These are phyloP conservation scores for Tethea ocularis DNA, from an alignment of 2,888 invertebrate genomes.

Conservation along the genomic window DNA sequence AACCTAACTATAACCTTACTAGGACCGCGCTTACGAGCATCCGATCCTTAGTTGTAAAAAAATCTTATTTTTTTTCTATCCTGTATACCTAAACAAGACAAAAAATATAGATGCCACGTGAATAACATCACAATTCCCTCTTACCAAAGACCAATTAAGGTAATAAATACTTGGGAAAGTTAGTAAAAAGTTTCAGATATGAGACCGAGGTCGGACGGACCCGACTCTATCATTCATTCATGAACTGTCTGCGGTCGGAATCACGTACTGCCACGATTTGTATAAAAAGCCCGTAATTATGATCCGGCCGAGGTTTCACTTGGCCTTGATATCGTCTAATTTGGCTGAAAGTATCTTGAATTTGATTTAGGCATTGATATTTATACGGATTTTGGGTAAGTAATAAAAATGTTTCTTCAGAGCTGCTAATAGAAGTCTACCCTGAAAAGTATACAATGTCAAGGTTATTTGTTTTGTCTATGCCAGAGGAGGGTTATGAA, in stretches of 20 bases:
- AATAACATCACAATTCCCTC: neutral
- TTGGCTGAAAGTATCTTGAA: neutral
- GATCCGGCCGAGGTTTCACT: slow-evolving; percentile 1
- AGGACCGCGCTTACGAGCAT: no score
- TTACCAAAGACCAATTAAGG: slow-evolving; percentile 1
- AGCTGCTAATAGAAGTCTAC: neutral
- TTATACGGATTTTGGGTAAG: neutral
- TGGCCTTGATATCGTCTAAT: neutral
- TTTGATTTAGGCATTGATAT: neutral
- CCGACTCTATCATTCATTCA: slow-evolving; percentile 4
- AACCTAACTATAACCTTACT: no score
- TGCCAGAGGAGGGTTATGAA: no score
- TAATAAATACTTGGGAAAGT: slow-evolving; percentile 5
- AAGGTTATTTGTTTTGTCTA: no score
- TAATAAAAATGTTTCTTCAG: neutral
- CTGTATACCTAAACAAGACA: no score
- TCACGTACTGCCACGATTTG: slow-evolving; percentile 1
- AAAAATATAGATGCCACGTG: neutral
- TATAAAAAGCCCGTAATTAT: slow-evolving; percentile 1
- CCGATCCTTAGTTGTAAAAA: no score
- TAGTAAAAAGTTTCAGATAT: neutral
- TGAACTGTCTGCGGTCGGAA: slow-evolving; percentile 4
- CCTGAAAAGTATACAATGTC: neutral
- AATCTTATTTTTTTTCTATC: no score
- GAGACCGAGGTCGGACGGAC: neutral